Evolutionary conservation across 2,797 vertebrate genomes (phyloP).

Genomic region (Enteromius viviparus): DNA sequence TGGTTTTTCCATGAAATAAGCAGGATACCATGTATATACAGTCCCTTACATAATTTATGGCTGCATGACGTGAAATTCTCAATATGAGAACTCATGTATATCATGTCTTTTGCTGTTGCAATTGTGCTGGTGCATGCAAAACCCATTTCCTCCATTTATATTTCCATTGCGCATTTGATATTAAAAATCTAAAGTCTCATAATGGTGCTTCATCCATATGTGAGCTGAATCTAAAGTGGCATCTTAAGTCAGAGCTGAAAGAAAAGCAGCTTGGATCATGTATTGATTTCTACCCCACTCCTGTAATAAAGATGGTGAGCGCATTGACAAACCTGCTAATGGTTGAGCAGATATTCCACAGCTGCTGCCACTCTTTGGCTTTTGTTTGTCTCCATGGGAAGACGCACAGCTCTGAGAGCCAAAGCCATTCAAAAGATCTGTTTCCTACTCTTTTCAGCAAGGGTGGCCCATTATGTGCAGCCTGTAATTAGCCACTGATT

Average conservation of each 20-base stretch:
- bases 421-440: constrained; percentile 50
- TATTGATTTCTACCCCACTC: constrained; percentile 58
- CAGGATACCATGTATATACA: not conserved
- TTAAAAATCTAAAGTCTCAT: constrained; percentile 52
- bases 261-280: constrained; percentile 48
- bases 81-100: not conserved
- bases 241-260: constrained; percentile 54
- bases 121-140: not conserved
- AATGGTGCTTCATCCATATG: constrained; percentile 53
- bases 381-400: constrained; percentile 51
- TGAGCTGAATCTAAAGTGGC: constrained; percentile 53
- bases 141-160: not conserved
- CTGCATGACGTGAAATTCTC: not conserved
- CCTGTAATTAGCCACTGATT: constrained; percentile 55
- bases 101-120: not conserved
- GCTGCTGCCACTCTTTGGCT: constrained; percentile 54
- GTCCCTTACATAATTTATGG: not conserved
- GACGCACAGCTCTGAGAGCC: constrained; percentile 45
- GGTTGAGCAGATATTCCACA: constrained; percentile 53
- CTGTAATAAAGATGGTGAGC: constrained; percentile 57
- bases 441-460: constrained; percentile 45
- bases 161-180: constrained; percentile 28
- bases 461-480: constrained; percentile 47
- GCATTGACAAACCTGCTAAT: constrained; percentile 58
- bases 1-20: not conserved